Evolutionary conservation across 2,888 invertebrate species (phyloP).

Genomic region (Tyria jacobaeae): DNA sequence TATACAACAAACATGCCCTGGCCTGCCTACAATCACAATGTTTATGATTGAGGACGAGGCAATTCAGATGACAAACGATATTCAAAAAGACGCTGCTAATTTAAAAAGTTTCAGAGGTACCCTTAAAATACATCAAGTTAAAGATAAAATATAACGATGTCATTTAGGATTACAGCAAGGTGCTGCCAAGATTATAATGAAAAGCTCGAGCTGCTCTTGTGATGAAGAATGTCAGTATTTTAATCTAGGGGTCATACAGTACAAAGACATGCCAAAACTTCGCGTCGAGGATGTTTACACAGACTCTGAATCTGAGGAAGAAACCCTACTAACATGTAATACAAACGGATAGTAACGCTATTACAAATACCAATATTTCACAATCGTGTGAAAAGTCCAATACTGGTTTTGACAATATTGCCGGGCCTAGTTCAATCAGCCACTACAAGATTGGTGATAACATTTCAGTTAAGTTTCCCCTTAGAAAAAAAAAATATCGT

Average conservation of each 20-base stretch:
- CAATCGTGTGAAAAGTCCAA: neutral
- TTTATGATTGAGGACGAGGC: slow-evolving; percentile 31
- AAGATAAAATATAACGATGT: slow-evolving; percentile 60
- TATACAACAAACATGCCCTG: slow-evolving; percentile 31
- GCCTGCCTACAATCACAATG: slow-evolving; percentile 31
- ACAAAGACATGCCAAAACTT: slow-evolving; percentile 7
- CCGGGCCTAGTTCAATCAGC: slow-evolving; percentile 33
- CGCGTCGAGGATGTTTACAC: slow-evolving; percentile 5
- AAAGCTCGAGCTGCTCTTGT: slow-evolving; percentile 24
- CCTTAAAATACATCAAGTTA: slow-evolving; percentile 23
- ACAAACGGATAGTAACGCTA: slow-evolving; percentile 3
- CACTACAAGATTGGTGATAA: slow-evolving; percentile 29
- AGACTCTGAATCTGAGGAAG: slow-evolving; percentile 21
- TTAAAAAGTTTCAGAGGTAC: slow-evolving; percentile 21
- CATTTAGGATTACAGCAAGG: slow-evolving; percentile 55
- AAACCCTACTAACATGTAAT: slow-evolving; percentile 2
- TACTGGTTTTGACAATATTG: slow-evolving; percentile 3
- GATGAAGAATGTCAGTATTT: slow-evolving; percentile 33
- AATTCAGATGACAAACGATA: slow-evolving; percentile 28
- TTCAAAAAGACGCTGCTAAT: slow-evolving; percentile 27
- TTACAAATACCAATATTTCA: neutral
- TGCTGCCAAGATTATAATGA: slow-evolving; percentile 49
- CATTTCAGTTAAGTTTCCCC: slow-evolving; percentile 26
- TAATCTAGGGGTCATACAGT: slow-evolving; percentile 10
- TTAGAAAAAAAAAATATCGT: slow-evolving; percentile 31